Base-by-base conservation (phyloP, 2,797 vertebrate genomes). In the Hydrophis major region DNA sequence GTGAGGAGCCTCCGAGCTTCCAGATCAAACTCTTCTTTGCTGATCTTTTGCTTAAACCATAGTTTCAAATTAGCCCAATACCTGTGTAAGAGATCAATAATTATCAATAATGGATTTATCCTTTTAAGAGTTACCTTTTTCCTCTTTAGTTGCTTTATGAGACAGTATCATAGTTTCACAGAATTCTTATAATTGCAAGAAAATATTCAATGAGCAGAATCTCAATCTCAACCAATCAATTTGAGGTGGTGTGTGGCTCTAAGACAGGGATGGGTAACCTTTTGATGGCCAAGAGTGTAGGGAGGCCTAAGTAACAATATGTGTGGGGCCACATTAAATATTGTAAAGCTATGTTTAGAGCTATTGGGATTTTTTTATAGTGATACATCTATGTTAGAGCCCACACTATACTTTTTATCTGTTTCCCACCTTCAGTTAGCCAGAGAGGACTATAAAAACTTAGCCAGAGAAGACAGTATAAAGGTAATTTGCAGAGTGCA, bases 41-140 rank as follows among this genome's bases (percentile, higher is more conserved):
- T 99, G 96, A 99, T 99, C 97, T 99, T 99, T 92, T 99, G 99
- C 96, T 99, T 99, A 97, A 99, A 99, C 99, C 99, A 99, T 0
- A 99, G 97, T 95, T 99, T 99, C 92, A 99, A 92, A 96, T 99
- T 99, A 47, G 99, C 99, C 99, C 99, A 99, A 94, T 99, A 99
- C 95, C 99, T 99, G 91, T 56, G 89, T 22, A 91, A n/a, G 92
- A 83, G 25, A n/a, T 0, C 63, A 25, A 94, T 89, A 93, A 66
- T 4, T 4, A 66, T 90, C n/a, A 92, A 78, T 55, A 25, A 28
- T 18, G 6, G 11, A 8, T 10, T 91, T 55, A 56, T 53, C 28
- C 59, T 91, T 89, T 89, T 37, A 91, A 86, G 83, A 37, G 6
- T 86, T 57, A 53, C 2, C 3, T 6, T 90, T 92, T 89, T 32